Base-by-base conservation (phyloP, 2,113 vertebrate genomes). In the Xenotilapia leptura region DNA sequence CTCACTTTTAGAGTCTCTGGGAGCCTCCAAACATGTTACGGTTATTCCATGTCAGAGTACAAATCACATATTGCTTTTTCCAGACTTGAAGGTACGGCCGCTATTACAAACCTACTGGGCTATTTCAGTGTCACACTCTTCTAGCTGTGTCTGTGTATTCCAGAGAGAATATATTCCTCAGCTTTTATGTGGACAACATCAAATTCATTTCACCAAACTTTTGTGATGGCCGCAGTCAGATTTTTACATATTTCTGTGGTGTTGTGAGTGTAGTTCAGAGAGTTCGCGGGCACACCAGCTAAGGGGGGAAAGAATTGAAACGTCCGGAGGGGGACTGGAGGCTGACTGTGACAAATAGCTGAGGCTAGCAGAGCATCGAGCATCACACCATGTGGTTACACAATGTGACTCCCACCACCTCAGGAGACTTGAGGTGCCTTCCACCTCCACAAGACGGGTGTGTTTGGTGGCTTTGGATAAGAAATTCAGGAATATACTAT, bases 261-360 rank as follows among this genome's bases (percentile, higher is more conserved):
- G 80, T 15, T 38, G 70, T 40, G 87, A 84, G 70, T 47, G 68
- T 42, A 62, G 85, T 36, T 88, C 79, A 54, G 80, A 55, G 84
- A 73, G 10, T 62, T 73, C 19, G 2, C 9, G 73, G 77, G 70
- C 73, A 86, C 86, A 79, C 55, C 84, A 45, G 86, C 85, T 79
- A 75, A 82, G 88, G 79, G 77, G 55, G 60, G 42, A 65, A 60
- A 90, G 68, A 87, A 75, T 12, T 31, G 70, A 75, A 75, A 49
- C 40, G 79, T 89, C 90, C 86, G 5, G 80, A 85, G 88, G 92
- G 87, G 80, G 40, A 55, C 80, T 12, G 62, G 85, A 79, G 86
- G 86, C 54, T 84, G 90, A 93, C 83, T 70, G 68, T 92, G 93
- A 93, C 92, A 91, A 94, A 93, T 92, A 90, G 89, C 81, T 10